These are phyloP conservation scores for Agrenia bidenticulata DNA, from an alignment of 2,888 invertebrate genomes.

Conservation along the genomic window DNA sequence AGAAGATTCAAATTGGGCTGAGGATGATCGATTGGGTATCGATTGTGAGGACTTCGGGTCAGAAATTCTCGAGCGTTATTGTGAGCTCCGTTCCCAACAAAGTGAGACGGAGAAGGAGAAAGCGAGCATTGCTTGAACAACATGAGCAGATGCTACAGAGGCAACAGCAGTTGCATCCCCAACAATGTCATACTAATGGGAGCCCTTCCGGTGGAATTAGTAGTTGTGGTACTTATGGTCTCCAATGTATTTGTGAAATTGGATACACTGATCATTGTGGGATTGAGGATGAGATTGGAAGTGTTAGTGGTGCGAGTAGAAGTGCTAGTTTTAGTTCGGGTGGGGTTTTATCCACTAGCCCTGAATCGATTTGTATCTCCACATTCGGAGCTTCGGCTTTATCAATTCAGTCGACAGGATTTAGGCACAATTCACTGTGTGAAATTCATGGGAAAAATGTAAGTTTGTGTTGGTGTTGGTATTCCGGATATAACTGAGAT, in stretches of 20 bases:
- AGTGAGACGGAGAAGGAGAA: constrained; percentile 64
- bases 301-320: constrained; percentile 18
- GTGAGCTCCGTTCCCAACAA: constrained; percentile 67
- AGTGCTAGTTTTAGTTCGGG: constrained; percentile 5
- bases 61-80: constrained; percentile 68
- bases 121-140: constrained; percentile 52
- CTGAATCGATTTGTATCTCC: neutral
- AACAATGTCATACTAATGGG: neutral
- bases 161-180: neutral
- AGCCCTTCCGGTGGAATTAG: constrained; percentile 5
- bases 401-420: constrained; percentile 9
- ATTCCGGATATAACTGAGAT: neutral
- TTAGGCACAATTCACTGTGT: constrained; percentile 37
- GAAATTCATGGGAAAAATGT: constrained; percentile 40
- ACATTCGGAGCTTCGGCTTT: constrained; percentile 2
- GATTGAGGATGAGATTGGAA: constrained; percentile 10
- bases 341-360: constrained; percentile 3
- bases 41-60: constrained; percentile 70
- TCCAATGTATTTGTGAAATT: constrained; percentile 27
- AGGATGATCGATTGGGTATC: constrained; percentile 76
- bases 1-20: neutral
- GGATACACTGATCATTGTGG: neutral
- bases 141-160: constrained; percentile 37
- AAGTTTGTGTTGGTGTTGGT: constrained; percentile 24
- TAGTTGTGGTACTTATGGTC: neutral